These are phyloP conservation scores for Heliconius ethilla DNA, from an alignment of 2,888 invertebrate genomes.

Conservation along the genomic window DNA sequence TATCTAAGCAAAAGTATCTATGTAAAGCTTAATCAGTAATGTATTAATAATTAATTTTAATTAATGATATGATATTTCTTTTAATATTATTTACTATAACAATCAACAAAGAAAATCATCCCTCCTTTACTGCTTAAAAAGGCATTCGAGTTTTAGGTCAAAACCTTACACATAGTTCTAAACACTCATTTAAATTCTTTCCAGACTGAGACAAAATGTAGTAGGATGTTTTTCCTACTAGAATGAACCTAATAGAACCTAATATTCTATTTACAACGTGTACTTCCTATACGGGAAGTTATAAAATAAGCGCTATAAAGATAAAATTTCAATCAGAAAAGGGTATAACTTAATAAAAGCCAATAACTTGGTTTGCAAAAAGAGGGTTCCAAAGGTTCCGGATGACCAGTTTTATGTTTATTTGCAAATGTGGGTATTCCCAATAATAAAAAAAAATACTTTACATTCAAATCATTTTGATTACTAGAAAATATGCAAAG, in stretches of 20 bases:
- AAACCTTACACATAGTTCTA: not conserved
- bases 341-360: conserved; percentile 4
- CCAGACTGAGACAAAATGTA: not conserved
- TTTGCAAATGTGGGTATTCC: not conserved
- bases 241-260: not conserved
- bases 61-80: too few species aligned
- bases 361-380: conserved; percentile 3
- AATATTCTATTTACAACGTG: not conserved
- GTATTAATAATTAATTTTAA: too few species aligned
- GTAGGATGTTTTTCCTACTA: not conserved
- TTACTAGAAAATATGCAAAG: too few species aligned
- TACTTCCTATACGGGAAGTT: not conserved
- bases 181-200: not conserved
- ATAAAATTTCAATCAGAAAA: conserved; percentile 18
- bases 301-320: conserved; percentile 13
- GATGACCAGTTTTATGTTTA: not conserved
- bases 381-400: not conserved
- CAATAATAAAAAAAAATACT: not conserved
- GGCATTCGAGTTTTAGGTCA: not conserved
- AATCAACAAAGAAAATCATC: not conserved
- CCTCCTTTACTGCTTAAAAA: not conserved
- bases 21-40: too few species aligned
- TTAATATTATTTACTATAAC: too few species aligned
- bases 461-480: not conserved
- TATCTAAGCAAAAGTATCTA: too few species aligned